phyloP scores from a whole-genome alignment of 2,888 invertebrate species.

The Heteropelma amictum region DNA sequence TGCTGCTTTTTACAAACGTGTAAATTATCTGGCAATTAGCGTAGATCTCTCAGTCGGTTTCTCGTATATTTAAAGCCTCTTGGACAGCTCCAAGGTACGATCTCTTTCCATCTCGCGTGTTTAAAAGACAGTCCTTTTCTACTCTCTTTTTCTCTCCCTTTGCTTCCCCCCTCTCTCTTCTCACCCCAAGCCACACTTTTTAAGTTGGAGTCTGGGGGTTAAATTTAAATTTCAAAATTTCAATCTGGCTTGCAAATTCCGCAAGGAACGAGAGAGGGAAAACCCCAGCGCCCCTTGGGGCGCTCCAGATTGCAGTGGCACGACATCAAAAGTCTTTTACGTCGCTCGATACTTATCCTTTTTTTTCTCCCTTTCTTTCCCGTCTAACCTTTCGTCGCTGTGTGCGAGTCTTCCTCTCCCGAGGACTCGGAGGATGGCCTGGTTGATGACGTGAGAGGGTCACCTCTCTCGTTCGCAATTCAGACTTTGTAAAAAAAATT shows the following conservation, averaged over 20 bases:
- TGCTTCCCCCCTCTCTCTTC: constrained; percentile 65
- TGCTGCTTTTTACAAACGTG: constrained; percentile 32
- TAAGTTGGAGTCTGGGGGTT: constrained; percentile 73
- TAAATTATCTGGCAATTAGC: constrained; percentile 75
- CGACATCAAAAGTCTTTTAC: constrained; percentile 76
- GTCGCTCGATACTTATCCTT: constrained; percentile 65
- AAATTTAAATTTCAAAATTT: constrained; percentile 81
- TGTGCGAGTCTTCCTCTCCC: constrained; percentile 32
- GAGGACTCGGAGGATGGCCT: constrained; percentile 62
- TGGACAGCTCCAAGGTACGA: constrained; percentile 21
- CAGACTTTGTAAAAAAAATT: not conserved
- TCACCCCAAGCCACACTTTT: constrained; percentile 69
- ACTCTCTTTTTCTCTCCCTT: not conserved
- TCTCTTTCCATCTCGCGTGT: constrained; percentile 16
- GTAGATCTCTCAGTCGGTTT: constrained; percentile 44
- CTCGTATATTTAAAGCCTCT: constrained; percentile 25
- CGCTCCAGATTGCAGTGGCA: constrained; percentile 70
- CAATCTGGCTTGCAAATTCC: constrained; percentile 80
- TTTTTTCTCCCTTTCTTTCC: constrained; percentile 51
- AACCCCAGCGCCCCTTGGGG: constrained; percentile 61
- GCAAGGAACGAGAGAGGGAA: constrained; percentile 51
- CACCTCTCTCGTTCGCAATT: constrained; percentile 34
- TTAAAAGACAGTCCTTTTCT: constrained; percentile 8
- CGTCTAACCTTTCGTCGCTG: constrained; percentile 33
- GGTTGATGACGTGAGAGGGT: constrained; percentile 24